phyloP scores from a whole-genome alignment of 2,797 vertebrate genomes.

The Sebastes cheni region DNA sequence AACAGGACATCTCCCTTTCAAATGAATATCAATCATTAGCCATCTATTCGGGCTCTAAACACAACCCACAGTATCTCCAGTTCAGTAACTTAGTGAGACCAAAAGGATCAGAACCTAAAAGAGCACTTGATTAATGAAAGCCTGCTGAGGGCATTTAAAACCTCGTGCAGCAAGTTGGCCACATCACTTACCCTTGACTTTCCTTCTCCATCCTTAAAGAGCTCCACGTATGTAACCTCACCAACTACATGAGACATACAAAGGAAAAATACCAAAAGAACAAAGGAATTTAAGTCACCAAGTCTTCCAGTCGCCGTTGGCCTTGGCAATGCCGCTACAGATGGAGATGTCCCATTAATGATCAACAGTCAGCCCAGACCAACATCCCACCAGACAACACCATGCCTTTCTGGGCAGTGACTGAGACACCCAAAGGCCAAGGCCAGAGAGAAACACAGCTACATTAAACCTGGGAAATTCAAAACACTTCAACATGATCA shows the following conservation, averaged over 20 bases:
- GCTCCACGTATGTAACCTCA: conserved; percentile 99
- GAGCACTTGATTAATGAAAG: conserved; percentile 84
- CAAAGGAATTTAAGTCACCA: conserved; percentile 99
- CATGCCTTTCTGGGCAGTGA: conserved; percentile 93
- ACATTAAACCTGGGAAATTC: conserved; percentile 90
- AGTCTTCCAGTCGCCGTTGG: conserved; percentile 93
- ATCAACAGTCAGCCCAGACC: conserved; percentile 98
- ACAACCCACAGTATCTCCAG: conserved; percentile 80
- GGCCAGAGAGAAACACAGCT: conserved; percentile 92
- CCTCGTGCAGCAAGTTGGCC: conserved; percentile 96
- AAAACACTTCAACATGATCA: conserved; percentile 91
- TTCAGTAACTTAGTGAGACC: conserved; percentile 77
- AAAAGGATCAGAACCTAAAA: conserved; percentile 78
- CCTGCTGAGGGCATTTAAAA: conserved; percentile 98
- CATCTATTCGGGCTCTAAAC: conserved; percentile 81
- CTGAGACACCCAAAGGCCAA: conserved; percentile 92
- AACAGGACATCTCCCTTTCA: conserved; percentile 85
- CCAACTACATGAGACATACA: conserved; percentile 99
- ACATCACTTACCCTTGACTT: conserved; percentile 99
- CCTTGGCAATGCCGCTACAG: conserved; percentile 97
- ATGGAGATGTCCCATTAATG: conserved; percentile 95
- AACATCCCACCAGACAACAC: conserved; percentile 94
- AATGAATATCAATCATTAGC: conserved; percentile 79
- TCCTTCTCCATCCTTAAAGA: conserved; percentile 99
- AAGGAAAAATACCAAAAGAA: conserved; percentile 99